phyloP scores from a whole-genome alignment of 2,888 invertebrate species.

The Hypolimnas misippus region DNA sequence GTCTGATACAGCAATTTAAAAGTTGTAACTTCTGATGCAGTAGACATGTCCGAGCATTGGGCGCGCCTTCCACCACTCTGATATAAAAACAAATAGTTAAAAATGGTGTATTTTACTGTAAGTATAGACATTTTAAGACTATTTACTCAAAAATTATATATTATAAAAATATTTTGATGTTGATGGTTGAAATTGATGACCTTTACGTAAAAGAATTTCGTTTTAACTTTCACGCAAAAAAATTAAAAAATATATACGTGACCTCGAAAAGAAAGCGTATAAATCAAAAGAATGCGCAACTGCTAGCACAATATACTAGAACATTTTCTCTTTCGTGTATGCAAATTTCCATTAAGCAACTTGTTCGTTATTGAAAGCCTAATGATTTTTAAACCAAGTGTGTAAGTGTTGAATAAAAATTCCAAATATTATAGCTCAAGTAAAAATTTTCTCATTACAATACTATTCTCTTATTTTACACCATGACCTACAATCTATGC shows the following conservation, averaged over 20 bases:
- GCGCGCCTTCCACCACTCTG: constrained; percentile 91
- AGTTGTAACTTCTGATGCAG: constrained; percentile 97
- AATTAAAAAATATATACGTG: constrained; percentile 64
- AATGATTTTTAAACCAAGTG: neutral
- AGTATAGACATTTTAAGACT: neutral
- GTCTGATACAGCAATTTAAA: constrained; percentile 90
- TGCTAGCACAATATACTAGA: constrained; percentile 50
- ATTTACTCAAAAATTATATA: neutral
- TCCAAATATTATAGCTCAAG: neutral
- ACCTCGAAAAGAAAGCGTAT: constrained; percentile 71
- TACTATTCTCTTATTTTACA: constrained; percentile 55
- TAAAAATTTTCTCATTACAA: neutral
- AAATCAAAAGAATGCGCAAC: constrained; percentile 62
- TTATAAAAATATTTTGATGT: too few relatives aligned
- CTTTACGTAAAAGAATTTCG: constrained; percentile 59
- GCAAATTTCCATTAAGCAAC: constrained; percentile 46
- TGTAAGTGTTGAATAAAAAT: neutral
- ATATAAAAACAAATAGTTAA: constrained; percentile 57
- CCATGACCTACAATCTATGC: constrained; percentile 67
- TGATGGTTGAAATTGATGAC: constrained; percentile 50
- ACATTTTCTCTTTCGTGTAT: constrained; percentile 69
- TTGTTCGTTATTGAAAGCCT: neutral
- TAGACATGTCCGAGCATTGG: constrained; percentile 94
- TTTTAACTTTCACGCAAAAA: constrained; percentile 71
- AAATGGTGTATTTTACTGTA: too few relatives aligned